Evolutionary conservation across 2,888 invertebrate species (phyloP).

Genomic region (Itoplectis maculator): DNA sequence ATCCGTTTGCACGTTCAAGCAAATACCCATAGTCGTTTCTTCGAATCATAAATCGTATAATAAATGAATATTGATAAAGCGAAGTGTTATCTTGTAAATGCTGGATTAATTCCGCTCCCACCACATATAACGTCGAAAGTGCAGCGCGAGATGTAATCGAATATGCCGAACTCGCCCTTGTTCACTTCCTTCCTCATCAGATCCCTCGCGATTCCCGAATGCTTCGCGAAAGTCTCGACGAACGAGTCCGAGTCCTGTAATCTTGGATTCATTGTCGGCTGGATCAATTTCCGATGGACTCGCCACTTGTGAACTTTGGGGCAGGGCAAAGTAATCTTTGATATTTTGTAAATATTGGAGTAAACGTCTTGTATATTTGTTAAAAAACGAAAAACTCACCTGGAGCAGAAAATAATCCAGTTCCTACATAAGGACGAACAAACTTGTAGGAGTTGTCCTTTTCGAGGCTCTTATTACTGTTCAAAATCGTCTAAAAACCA

Average conservation of each 20-base stretch:
- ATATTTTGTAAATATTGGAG: no score
- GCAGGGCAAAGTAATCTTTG: neutral
- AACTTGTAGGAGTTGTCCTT: neutral
- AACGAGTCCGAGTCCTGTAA: conserved; percentile 75
- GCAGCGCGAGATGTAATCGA: conserved; percentile 72
- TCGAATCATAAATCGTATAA: neutral
- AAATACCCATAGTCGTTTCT: conserved; percentile 69
- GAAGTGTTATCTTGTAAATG: no score
- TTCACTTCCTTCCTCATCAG: conserved; percentile 71
- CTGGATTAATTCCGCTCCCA: conserved; percentile 25
- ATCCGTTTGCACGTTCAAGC: conserved; percentile 56
- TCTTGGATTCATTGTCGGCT: conserved; percentile 74
- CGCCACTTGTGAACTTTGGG: conserved; percentile 73
- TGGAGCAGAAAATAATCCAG: neutral
- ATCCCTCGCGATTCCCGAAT: conserved; percentile 71
- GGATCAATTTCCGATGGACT: conserved; percentile 74
- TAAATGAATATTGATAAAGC: no score
- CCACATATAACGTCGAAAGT: conserved; percentile 75
- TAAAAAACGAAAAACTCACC: neutral
- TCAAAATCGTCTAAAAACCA: neutral
- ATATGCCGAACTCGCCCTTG: conserved; percentile 72
- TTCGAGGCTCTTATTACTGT: neutral
- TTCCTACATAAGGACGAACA: neutral
- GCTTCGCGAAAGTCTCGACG: conserved; percentile 72
- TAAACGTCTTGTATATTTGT: no score